These are phyloP conservation scores for Cabera pusaria DNA, from an alignment of 2,888 invertebrate genomes.

Conservation along the genomic window DNA sequence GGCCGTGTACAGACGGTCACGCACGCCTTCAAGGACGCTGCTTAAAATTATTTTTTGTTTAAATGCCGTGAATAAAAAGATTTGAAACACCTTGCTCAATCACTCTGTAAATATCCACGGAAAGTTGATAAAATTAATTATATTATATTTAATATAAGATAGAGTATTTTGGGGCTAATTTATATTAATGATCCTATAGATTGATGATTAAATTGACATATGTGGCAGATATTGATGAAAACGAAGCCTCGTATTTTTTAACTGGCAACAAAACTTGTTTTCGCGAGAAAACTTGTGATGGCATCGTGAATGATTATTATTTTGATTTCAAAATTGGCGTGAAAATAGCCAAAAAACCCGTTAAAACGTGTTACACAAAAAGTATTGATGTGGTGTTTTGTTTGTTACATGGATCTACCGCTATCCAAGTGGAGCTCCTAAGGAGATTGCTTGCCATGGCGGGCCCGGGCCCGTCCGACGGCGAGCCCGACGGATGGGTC, in stretches of 20 bases:
- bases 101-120: too few relatives aligned
- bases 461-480: conserved; percentile 84
- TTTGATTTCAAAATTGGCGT: conserved; percentile 66
- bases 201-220: too few relatives aligned
- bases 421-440: conserved; percentile 78
- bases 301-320: conserved; percentile 67
- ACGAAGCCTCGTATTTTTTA: conserved; percentile 33
- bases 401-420: conserved; percentile 44
- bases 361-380: conserved; percentile 36
- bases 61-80: too few relatives aligned
- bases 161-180: too few relatives aligned
- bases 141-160: too few relatives aligned
- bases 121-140: too few relatives aligned
- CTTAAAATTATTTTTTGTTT: too few relatives aligned
- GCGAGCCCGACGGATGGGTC: conserved; percentile 88
- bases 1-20: too few relatives aligned
- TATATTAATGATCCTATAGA: too few relatives aligned
- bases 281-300: conserved; percentile 69
- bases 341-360: conserved; percentile 41
- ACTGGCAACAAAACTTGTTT: conserved; percentile 76
- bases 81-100: too few relatives aligned
- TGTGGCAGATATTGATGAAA: too few relatives aligned
- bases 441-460: conserved; percentile 78
- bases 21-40: too few relatives aligned
- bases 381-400: conserved; percentile 43